phyloP scores from a whole-genome alignment of 1,140 invertebrate genomes.

The Drosophila lacteicornis region DNA sequence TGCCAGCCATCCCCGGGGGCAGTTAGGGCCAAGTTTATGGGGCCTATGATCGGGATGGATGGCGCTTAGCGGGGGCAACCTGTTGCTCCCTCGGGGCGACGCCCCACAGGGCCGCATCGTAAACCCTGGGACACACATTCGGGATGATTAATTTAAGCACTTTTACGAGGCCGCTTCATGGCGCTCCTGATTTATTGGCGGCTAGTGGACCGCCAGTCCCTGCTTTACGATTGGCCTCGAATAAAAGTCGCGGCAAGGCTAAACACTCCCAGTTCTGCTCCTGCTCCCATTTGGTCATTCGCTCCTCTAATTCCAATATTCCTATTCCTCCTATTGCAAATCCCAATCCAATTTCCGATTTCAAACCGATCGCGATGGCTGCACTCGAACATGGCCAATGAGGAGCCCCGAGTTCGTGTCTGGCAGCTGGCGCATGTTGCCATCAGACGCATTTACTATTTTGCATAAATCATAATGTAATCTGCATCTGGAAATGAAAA shows the following conservation, averaged over 20 bases:
- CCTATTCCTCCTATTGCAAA: not conserved
- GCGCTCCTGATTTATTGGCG: constrained; percentile 79
- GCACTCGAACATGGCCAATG: constrained; percentile 32
- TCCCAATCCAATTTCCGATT: constrained; percentile 28
- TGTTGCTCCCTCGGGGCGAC: constrained; percentile 56
- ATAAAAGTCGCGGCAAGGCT: constrained; percentile 29
- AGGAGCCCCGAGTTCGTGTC: constrained; percentile 33
- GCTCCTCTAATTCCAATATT: constrained; percentile 10
- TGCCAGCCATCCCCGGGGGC: constrained; percentile 53
- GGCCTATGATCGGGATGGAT: constrained; percentile 47
- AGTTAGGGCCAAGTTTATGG: constrained; percentile 59
- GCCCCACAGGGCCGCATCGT: constrained; percentile 63
- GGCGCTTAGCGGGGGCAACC: constrained; percentile 64
- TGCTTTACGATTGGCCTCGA: constrained; percentile 68
- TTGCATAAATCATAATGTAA: constrained; percentile 85
- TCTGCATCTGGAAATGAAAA: constrained; percentile 84
- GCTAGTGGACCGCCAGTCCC: constrained; percentile 36
- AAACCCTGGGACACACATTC: constrained; percentile 77
- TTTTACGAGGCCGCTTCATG: constrained; percentile 84
- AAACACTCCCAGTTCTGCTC: constrained; percentile 23
- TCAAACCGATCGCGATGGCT: constrained; percentile 35
- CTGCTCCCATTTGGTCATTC: constrained; percentile 19
- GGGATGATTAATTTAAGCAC: constrained; percentile 85
- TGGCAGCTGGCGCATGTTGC: constrained; percentile 76
- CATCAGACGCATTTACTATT: constrained; percentile 84